A percentile compares a stretch with the other conserved stretches of the same genome.
These are phyloP conservation scores for Pseudorhiza aurosa DNA, from an alignment of 30 jellyfish, hydroid and myxozoan species.

Conservation along the genomic window DNA sequence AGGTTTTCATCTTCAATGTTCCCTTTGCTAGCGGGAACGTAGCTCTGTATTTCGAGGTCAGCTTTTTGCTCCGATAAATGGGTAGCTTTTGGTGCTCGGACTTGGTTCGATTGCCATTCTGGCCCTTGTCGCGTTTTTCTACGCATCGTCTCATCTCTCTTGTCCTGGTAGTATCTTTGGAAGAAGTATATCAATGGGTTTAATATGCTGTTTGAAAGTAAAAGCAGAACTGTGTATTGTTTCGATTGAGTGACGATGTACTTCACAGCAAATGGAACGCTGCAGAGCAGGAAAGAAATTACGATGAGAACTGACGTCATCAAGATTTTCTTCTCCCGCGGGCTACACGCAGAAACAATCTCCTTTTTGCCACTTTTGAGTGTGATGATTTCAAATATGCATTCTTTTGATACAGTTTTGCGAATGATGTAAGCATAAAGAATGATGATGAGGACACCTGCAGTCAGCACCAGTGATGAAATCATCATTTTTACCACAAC, in stretches of 20 bases:
- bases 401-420: slow-evolving; percentile 61
- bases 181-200: slow-evolving; percentile 68
- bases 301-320: slow-evolving; percentile 58
- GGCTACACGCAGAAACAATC: slow-evolving; percentile 70
- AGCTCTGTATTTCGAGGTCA: neutral
- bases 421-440: slow-evolving; percentile 66
- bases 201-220: slow-evolving; percentile 47
- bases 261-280: slow-evolving; percentile 56
- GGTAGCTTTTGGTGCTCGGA: neutral
- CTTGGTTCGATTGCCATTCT: neutral
- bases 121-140: slow-evolving; percentile 9
- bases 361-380: slow-evolving; percentile 65
- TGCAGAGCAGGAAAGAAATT: slow-evolving; percentile 54
- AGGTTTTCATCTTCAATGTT: too few species aligned
- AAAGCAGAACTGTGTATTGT: slow-evolving; percentile 15
- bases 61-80: neutral
- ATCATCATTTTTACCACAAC: neutral
- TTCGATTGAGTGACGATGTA: slow-evolving; percentile 9
- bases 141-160: slow-evolving; percentile 48
- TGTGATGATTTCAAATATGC: slow-evolving; percentile 55
- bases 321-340: slow-evolving; percentile 67
- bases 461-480: slow-evolving; percentile 35
- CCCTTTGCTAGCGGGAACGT: too few species aligned
- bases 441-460: slow-evolving; percentile 38
- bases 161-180: slow-evolving; percentile 58